phyloP scores from a whole-genome alignment of 2,797 vertebrate species.

The Meda fulgida region DNA sequence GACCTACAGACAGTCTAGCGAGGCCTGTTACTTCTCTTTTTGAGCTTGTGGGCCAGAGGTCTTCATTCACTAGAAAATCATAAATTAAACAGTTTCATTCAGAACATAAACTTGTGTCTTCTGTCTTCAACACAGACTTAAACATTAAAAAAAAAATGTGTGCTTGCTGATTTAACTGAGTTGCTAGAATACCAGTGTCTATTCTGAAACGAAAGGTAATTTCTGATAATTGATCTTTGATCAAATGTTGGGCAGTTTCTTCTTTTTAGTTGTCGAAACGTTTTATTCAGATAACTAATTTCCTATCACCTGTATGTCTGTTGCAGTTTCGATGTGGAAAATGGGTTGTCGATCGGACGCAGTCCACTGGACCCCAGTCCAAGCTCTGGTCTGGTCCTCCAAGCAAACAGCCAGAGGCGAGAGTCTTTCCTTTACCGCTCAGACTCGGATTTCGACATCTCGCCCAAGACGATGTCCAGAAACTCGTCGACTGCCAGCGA shows the following conservation, averaged over 20 bases:
- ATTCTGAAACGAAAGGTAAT: background rate
- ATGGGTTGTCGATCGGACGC: constrained; percentile 84
- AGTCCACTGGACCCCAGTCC: constrained; percentile 85
- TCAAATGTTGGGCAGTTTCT: constrained; percentile 68
- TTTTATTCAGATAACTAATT: background rate
- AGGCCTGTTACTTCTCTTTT: background rate
- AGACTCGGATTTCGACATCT: constrained; percentile 93
- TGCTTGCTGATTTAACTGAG: constrained; percentile 3
- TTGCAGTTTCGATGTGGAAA: constrained; percentile 91
- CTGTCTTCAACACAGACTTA: background rate
- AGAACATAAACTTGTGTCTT: background rate
- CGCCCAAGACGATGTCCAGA: constrained; percentile 90
- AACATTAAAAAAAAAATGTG: background rate
- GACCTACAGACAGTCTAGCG: background rate
- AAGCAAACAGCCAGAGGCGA: constrained; percentile 86
- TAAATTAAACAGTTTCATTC: background rate
- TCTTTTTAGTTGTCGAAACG: constrained; percentile 50
- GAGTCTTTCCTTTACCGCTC: constrained; percentile 97
- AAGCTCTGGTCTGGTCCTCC: constrained; percentile 84
- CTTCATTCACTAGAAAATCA: background rate
- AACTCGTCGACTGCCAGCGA: constrained; percentile 92
- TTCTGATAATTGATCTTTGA: too few relatives aligned
- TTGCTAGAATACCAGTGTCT: background rate
- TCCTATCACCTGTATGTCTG: constrained; percentile 22
- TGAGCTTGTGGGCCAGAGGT: background rate